These are phyloP conservation scores for Lymantria dispar DNA, from an alignment of 2,888 invertebrate genomes.

Conservation along the genomic window DNA sequence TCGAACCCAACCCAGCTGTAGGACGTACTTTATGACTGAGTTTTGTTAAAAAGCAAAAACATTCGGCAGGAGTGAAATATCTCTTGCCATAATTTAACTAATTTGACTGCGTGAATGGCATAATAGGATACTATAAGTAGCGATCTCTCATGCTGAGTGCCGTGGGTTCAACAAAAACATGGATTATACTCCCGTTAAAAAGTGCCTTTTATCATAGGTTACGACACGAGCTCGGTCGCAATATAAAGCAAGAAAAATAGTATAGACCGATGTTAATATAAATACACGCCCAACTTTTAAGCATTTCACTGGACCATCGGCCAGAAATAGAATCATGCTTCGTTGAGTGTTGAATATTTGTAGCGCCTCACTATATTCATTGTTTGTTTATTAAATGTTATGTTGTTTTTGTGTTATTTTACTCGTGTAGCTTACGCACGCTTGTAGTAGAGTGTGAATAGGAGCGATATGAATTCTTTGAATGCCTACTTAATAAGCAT, in stretches of 20 bases:
- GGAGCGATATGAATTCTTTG: no score
- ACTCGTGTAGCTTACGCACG: background rate
- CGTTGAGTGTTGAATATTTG: slow-evolving; percentile 36
- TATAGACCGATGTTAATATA: slow-evolving; percentile 40
- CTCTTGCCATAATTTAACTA: no score
- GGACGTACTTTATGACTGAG: no score
- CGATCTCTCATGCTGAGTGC: no score
- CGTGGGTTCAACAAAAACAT: no score
- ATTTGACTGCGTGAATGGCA: no score
- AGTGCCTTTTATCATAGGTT: background rate
- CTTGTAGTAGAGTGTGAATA: background rate
- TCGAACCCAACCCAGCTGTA: no score
- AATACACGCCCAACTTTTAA: slow-evolving; percentile 30
- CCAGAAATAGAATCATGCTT: slow-evolving; percentile 41
- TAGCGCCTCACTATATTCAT: slow-evolving; percentile 28
- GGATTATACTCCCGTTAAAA: no score
- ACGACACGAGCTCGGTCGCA: slow-evolving; percentile 24
- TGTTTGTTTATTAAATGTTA: slow-evolving; percentile 16
- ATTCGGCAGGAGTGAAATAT: no score
- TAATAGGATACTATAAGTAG: no score
- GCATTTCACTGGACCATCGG: slow-evolving; percentile 50
- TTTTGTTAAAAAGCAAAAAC: no score
- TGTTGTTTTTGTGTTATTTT: slow-evolving; percentile 1
- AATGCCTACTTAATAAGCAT: no score
- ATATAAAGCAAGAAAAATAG: slow-evolving; percentile 46